Evolutionary conservation across 2,888 invertebrate genomes (phyloP).

Genomic region (Melinopterus prodromus): DNA sequence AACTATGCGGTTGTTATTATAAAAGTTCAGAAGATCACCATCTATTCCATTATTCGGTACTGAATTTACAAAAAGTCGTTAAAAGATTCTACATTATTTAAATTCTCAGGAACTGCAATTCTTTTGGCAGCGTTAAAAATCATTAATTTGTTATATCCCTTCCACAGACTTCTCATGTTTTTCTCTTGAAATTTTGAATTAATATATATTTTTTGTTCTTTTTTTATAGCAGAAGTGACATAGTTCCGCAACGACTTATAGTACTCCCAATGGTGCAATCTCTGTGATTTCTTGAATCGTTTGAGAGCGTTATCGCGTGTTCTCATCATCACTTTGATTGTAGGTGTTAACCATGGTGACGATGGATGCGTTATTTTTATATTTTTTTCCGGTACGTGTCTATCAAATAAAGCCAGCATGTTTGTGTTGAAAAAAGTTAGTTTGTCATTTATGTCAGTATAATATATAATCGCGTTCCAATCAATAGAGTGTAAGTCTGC

Average conservation of each 20-base stretch:
- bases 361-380: background rate
- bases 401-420: slow-evolving; percentile 17
- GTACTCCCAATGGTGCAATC: slow-evolving; percentile 22
- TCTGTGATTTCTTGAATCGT: slow-evolving; percentile 21
- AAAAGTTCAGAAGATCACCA: slow-evolving; percentile 12
- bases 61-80: slow-evolving; percentile 25
- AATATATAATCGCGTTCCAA: slow-evolving; percentile 12
- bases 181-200: slow-evolving; percentile 12
- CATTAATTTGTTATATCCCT: background rate
- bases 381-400: slow-evolving; percentile 8
- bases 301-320: slow-evolving; percentile 18
- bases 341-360: slow-evolving; percentile 26
- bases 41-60: background rate
- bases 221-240: slow-evolving; percentile 26
- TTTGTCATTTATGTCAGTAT: slow-evolving; percentile 20
- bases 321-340: slow-evolving; percentile 24
- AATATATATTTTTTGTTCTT: slow-evolving; percentile 30
- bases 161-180: slow-evolving; percentile 8
- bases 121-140: slow-evolving; percentile 19
- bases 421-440: background rate
- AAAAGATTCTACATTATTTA: slow-evolving; percentile 7
- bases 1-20: slow-evolving; percentile 11
- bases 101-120: slow-evolving; percentile 9
- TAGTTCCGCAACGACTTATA: slow-evolving; percentile 34
- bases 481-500: background rate